These are phyloP conservation scores for Caenorhabditis becei DNA, from an alignment of 2,888 invertebrate species.

Conservation along the genomic window DNA sequence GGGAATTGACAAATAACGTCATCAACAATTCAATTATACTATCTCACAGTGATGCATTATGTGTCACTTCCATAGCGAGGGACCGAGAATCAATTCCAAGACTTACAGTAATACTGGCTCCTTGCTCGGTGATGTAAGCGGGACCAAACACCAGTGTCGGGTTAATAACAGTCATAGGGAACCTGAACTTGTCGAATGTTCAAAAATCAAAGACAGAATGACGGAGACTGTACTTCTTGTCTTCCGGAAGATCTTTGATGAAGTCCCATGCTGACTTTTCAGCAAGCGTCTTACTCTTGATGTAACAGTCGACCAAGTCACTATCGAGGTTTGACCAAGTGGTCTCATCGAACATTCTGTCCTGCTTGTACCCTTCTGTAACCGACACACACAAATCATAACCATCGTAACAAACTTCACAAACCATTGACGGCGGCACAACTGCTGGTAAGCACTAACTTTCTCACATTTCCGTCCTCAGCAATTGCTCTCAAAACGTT, in stretches of 20 bases:
- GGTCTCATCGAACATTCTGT: constrained; percentile 74
- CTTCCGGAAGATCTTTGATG: constrained; percentile 73
- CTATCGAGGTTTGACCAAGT: constrained; percentile 76
- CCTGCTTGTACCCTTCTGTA: constrained; percentile 78
- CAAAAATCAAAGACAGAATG: not conserved
- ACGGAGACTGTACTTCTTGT: constrained; percentile 26
- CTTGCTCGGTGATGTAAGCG: constrained; percentile 80
- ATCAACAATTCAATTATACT: constrained; percentile 26
- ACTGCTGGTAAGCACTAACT: constrained; percentile 84
- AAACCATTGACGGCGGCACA: constrained; percentile 83
- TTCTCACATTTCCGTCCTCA: constrained; percentile 83
- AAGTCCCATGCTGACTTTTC: constrained; percentile 85
- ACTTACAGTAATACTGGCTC: constrained; percentile 78
- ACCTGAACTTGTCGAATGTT: constrained; percentile 69
- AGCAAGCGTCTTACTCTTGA: constrained; percentile 83
- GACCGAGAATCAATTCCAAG: not conserved
- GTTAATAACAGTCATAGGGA: constrained; percentile 84
- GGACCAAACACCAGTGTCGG: constrained; percentile 84
- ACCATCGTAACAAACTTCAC: constrained; percentile 21
- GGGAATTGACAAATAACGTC: constrained; percentile 30
- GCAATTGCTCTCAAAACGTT: constrained; percentile 72
- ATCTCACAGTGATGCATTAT: not conserved
- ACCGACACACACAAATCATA: constrained; percentile 1
- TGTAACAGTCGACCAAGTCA: constrained; percentile 69
- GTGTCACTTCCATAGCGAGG: not conserved